These are phyloP conservation scores for Melieria crassipennis DNA, from an alignment of 2,888 invertebrate species.

Conservation along the genomic window DNA sequence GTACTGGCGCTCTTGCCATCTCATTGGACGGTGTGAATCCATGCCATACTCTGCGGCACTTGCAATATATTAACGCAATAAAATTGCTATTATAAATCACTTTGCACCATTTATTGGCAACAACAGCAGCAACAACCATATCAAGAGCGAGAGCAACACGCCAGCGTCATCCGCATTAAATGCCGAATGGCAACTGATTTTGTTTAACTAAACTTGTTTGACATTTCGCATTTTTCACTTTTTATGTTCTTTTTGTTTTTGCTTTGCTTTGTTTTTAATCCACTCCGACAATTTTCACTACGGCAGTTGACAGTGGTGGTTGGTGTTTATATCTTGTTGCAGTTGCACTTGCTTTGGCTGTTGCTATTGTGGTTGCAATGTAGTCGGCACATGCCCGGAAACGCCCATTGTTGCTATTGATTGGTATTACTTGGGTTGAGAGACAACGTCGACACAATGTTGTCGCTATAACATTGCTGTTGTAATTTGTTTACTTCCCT, in stretches of 20 bases:
- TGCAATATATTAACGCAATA: conserved; percentile 43
- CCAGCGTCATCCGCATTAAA: conserved; percentile 43
- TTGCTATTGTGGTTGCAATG: neutral
- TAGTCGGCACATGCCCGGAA: conserved; percentile 41
- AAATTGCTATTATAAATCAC: conserved; percentile 48
- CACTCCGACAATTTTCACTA: too few species aligned
- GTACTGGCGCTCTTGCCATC: conserved; percentile 1
- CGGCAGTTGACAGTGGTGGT: too few species aligned
- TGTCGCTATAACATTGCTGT: neutral
- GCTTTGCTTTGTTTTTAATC: too few species aligned
- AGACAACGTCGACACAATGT: neutral
- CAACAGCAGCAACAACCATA: conserved; percentile 7
- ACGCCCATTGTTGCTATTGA: conserved; percentile 9
- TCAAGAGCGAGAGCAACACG: conserved; percentile 7
- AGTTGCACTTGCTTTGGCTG: too few species aligned
- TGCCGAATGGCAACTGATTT: conserved; percentile 45
- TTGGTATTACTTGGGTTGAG: too few species aligned
- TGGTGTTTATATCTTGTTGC: too few species aligned
- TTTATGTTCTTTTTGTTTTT: conserved; percentile 2
- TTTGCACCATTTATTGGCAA: conserved; percentile 30
- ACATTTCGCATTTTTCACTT: conserved; percentile 25
- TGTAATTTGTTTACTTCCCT: neutral
- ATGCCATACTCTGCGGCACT: conserved; percentile 41
- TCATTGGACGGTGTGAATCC: conserved; percentile 36
- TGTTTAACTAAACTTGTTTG: conserved; percentile 29